phyloP scores from a whole-genome alignment of 1,140 invertebrate species.

The Calliopsis andreniformis region DNA sequence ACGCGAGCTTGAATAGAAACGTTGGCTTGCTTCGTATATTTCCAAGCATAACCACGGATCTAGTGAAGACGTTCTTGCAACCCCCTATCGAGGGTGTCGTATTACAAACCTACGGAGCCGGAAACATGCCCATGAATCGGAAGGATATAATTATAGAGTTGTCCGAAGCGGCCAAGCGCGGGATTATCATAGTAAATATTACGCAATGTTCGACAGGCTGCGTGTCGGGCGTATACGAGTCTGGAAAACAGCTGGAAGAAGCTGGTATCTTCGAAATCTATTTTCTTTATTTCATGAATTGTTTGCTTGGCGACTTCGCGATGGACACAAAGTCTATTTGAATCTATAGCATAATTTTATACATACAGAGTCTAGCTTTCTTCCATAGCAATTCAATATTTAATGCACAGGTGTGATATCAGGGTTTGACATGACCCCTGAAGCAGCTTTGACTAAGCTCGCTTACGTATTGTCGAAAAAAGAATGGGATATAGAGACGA shows the following conservation, averaged over 20 bases:
- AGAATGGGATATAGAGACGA: conserved; percentile 88
- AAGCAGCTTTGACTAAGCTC: conserved; percentile 96
- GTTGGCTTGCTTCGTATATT: conserved; percentile 94
- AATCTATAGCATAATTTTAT: no score
- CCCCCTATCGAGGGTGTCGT: conserved; percentile 94
- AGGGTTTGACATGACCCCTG: conserved; percentile 97
- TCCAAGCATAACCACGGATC: conserved; percentile 92
- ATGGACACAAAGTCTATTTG: no score
- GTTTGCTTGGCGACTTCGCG: no score
- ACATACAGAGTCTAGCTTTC: no score
- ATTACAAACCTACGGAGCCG: conserved; percentile 95
- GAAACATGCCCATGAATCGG: conserved; percentile 94
- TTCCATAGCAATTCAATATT: background rate
- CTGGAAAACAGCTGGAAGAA: conserved; percentile 83
- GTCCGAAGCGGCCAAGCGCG: conserved; percentile 87
- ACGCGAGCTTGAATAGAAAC: conserved; percentile 90
- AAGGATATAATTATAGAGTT: conserved; percentile 91
- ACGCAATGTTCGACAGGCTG: conserved; percentile 93
- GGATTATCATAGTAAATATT: conserved; percentile 95
- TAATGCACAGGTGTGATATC: conserved; percentile 87
- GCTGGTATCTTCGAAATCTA: no score
- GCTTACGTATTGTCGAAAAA: conserved; percentile 94
- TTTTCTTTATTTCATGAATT: no score
- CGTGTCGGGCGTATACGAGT: conserved; percentile 91
- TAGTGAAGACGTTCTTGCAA: conserved; percentile 90